Conservation (phyloP, 2,113 vertebrate species). For the Chamaetylas fuelleborni region DNA sequence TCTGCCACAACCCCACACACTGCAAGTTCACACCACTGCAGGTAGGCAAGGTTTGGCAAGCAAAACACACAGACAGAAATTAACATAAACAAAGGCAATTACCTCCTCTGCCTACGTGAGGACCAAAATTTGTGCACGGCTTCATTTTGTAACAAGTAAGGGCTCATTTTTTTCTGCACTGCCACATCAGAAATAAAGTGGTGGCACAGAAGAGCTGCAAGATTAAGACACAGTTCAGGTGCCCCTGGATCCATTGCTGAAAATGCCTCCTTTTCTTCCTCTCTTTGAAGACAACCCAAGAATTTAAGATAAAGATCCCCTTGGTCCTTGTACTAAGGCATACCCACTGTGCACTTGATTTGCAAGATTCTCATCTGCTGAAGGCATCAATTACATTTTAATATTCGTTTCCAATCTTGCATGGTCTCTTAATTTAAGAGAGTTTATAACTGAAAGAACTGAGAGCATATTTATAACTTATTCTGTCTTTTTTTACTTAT, state of each 20-base stretch:
- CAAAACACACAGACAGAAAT: slow-evolving; percentile 4
- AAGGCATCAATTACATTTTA: not conserved
- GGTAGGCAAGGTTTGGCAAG: not conserved
- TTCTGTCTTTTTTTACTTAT: not conserved
- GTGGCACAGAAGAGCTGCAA: slow-evolving; percentile 45
- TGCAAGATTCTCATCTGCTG: not conserved
- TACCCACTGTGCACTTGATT: not conserved
- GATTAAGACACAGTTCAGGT: slow-evolving; percentile 20
- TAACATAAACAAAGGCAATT: slow-evolving; percentile 17
- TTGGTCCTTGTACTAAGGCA: not conserved
- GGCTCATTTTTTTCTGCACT: slow-evolving; percentile 23
- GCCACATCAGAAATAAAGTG: slow-evolving; percentile 41
- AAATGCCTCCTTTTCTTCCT: not conserved
- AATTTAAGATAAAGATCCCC: not conserved
- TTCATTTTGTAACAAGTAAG: slow-evolving; percentile 38
- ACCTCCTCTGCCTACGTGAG: not conserved
- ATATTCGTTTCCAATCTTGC: not conserved
- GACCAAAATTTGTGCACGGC: not conserved
- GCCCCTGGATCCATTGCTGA: not conserved
- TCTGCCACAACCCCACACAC: not conserved
- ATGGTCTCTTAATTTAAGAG: not conserved
- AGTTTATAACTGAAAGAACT: not conserved
- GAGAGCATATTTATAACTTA: not conserved
- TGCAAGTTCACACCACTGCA: not conserved
- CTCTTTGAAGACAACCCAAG: not conserved